Evolutionary conservation across 2,113 vertebrate genomes (phyloP).

Genomic region (Carettochelys insculpta): DNA sequence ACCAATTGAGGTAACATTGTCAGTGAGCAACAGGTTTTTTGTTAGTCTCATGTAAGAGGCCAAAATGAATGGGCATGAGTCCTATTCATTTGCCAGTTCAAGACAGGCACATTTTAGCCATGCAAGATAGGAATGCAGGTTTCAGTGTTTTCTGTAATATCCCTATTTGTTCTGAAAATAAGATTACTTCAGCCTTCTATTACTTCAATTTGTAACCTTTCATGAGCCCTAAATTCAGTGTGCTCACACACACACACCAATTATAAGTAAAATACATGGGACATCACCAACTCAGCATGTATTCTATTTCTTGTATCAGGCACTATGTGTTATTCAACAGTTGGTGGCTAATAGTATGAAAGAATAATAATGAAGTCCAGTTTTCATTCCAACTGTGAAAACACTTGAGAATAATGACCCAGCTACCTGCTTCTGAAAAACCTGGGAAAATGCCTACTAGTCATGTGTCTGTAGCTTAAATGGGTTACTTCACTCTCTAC

Average conservation of each 20-base stretch:
- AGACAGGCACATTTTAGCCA: neutral
- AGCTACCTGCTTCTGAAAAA: neutral
- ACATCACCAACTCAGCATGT: neutral
- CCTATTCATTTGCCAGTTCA: neutral
- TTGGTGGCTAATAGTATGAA: too few relatives aligned
- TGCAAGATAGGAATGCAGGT: neutral
- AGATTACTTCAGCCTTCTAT: neutral
- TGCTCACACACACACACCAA: neutral
- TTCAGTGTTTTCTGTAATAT: rapidly evolving
- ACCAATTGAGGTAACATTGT: too few relatives aligned
- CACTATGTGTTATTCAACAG: too few relatives aligned
- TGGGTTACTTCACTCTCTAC: neutral
- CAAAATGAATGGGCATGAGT: neutral
- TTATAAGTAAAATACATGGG: neutral
- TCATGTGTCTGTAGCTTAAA: neutral
- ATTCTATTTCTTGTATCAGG: neutral
- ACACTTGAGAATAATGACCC: neutral
- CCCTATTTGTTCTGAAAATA: neutral
- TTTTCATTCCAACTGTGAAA: neutral
- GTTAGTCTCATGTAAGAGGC: neutral
- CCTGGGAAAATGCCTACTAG: neutral
- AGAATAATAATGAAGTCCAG: neutral
- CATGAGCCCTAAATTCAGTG: neutral
- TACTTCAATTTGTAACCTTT: neutral
- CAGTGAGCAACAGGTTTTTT: too few relatives aligned